Evolutionary conservation across 2,888 invertebrate species (phyloP), one percentile per base, ranked within the genome.

Genomic region (Caenorhabditis virilis): DNA sequence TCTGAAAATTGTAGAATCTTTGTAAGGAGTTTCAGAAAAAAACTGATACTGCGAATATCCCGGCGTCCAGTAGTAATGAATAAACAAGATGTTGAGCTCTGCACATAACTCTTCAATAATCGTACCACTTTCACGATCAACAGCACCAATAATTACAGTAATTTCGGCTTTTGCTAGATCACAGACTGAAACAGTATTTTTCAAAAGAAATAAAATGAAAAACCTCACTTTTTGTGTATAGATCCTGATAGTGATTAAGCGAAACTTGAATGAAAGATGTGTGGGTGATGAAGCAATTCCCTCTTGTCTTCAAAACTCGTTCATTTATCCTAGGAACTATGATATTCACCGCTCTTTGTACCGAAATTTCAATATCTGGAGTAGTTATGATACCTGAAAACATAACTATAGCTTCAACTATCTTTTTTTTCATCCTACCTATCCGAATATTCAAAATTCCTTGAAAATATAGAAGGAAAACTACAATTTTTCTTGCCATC

Each of bases 81-180:
- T 71, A 50, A 74, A 73, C 0, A 69, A 27, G 3, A 74, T 57
- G 13, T 67, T 65, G 15, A 72, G 41, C 36, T 78, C 77, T 2
- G 62, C 66, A 38, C 72, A 72, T 39, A 74, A 53, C 9, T 53
- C 56, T 36, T 78, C 71, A n/a, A 78, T 56, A n/a, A 77, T 63
- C 9, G 48, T 43, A 0, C 74, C 74, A 16, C 51, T 45, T 46
- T 72, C 65, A 1, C 68, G 30, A 39, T 68, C 60, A 16, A 66
- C 63, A 1, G 74, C 74, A 6, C 78, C 78, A 45, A 78, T 73
- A 2, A 78, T 52, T 2, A 72, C 56, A 3, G 62, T 49, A 1
- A 77, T 60, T n/a, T 66, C 71, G 1, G 63, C 54, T 9, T 48
- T 43, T 2, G 65, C 54, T 1, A 72, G 38, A 9, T 53, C 53